phyloP scores from a whole-genome alignment of 2,888 invertebrate species.

The Escarpia spicata region DNA sequence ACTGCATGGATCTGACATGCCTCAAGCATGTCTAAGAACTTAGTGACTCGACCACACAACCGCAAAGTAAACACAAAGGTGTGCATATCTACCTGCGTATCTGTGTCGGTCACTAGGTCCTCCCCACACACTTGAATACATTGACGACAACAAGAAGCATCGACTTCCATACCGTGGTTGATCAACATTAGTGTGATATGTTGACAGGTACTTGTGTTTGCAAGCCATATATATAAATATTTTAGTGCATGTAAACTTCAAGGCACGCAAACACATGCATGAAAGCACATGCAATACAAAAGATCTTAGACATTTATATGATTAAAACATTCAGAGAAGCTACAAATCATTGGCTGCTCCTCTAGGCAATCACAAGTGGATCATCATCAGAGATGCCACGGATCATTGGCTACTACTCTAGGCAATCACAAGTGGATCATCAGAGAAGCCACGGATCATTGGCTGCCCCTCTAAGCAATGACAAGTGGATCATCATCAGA shows the following conservation, averaged over 20 bases:
- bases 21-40: background rate
- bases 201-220: background rate
- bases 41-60: background rate
- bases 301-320: background rate
- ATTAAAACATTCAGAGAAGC: constrained; percentile 78
- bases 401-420: constrained; percentile 85
- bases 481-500: constrained; percentile 69
- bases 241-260: background rate
- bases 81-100: background rate
- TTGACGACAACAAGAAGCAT: background rate
- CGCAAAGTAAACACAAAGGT: background rate
- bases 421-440: constrained; percentile 56
- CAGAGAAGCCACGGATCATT: constrained; percentile 66
- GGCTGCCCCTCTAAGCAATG: constrained; percentile 68
- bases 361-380: constrained; percentile 64
- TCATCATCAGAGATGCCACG: constrained; percentile 83
- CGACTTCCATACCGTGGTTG: background rate
- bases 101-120: background rate
- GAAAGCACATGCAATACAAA: background rate
- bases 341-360: constrained; percentile 87
- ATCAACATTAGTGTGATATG: background rate
- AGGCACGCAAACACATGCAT: background rate
- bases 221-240: background rate
- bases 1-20: background rate
- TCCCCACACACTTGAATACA: background rate